Evolutionary conservation across 2,113 vertebrate species (phyloP).

Genomic region (Parotia lawesii): DNA sequence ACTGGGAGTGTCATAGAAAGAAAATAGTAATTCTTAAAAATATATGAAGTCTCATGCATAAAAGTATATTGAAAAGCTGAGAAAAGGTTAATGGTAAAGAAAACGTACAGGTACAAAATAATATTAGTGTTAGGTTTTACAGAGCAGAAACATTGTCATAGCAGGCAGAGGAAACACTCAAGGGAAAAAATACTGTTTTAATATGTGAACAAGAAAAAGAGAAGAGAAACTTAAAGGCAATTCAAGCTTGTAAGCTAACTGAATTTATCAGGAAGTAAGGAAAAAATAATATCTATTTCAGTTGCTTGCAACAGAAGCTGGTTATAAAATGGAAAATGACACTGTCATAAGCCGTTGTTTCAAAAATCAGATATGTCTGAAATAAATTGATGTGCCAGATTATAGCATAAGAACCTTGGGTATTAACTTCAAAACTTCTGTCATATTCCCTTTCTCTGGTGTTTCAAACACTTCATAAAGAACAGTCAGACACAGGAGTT

Average conservation of each 20-base stretch:
- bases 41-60: neutral
- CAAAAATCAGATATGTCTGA: constrained; percentile 8
- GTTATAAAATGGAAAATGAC: constrained; percentile 43
- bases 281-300: constrained; percentile 44
- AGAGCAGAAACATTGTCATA: neutral
- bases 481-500: neutral
- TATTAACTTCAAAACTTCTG: constrained; percentile 16
- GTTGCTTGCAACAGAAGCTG: neutral
- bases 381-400: neutral
- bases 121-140: neutral
- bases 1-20: neutral
- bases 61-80: neutral
- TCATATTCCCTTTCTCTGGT: neutral
- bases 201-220: neutral
- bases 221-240: constrained; percentile 2
- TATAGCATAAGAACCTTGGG: neutral
- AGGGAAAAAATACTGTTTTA: neutral
- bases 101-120: neutral
- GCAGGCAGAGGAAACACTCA: neutral
- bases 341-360: constrained; percentile 27
- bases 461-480: neutral
- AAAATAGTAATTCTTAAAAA: neutral
- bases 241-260: constrained; percentile 16
- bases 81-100: neutral
- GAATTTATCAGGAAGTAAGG: constrained; percentile 1